phyloP scores from a whole-genome alignment of 2,113 vertebrate genomes.

The Neolamprologus sp. region DNA sequence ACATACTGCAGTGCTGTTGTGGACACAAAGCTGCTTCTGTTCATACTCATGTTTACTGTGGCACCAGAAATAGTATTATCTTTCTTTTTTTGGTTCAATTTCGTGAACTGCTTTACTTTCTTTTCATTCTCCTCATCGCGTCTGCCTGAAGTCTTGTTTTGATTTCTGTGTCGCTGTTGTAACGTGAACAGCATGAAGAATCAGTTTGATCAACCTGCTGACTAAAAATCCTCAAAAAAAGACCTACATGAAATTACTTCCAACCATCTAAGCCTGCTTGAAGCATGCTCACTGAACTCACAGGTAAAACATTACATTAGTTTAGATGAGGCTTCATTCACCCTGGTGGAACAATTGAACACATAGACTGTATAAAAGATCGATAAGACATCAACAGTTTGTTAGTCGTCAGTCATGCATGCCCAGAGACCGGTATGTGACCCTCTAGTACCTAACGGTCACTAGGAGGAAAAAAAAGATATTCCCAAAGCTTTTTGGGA shows the following conservation, averaged over 20 bases:
- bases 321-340: background rate
- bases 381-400: background rate
- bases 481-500: background rate
- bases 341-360: background rate
- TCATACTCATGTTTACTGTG: background rate
- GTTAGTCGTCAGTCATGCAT: background rate
- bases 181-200: conserved; percentile 6
- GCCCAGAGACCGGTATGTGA: background rate
- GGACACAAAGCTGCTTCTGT: background rate
- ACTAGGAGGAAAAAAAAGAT: background rate
- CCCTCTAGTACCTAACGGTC: background rate
- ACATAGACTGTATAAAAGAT: background rate
- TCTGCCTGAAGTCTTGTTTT: background rate
- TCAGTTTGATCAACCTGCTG: background rate
- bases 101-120: background rate
- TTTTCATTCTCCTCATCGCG: background rate
- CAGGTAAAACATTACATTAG: background rate
- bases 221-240: background rate
- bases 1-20: background rate
- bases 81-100: background rate
- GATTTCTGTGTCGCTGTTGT: conserved; percentile 9
- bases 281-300: background rate
- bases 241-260: background rate
- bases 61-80: background rate
- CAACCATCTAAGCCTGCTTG: background rate